These are phyloP conservation scores for Heliconius melpomene DNA, from an alignment of 1,140 invertebrate species.

Conservation along the genomic window DNA sequence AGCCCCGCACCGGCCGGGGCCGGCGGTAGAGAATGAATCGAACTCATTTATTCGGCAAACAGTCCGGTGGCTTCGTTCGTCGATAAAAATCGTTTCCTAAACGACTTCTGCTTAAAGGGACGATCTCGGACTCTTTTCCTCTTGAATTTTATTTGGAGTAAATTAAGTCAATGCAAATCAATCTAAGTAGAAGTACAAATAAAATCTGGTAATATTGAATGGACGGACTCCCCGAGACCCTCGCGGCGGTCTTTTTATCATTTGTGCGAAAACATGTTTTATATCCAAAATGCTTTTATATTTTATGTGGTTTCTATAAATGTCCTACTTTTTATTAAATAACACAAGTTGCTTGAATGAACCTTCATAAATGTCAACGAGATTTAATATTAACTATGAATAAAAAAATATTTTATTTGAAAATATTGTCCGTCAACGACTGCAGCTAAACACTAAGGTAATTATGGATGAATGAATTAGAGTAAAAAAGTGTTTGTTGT, in stretches of 20 bases:
- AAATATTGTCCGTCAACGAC: too few relatives aligned
- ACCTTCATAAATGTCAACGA: background rate
- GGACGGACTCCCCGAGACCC: background rate
- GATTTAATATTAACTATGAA: too few relatives aligned
- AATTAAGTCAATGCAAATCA: slow-evolving; percentile 35
- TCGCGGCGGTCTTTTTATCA: background rate
- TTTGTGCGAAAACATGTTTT: background rate
- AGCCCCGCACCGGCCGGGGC: too few relatives aligned
- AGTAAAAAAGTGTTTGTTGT: background rate
- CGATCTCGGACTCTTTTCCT: slow-evolving; percentile 14
- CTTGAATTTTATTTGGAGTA: slow-evolving; percentile 33
- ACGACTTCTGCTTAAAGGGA: slow-evolving; percentile 31
- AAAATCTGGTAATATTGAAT: slow-evolving; percentile 13
- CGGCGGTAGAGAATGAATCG: slow-evolving; percentile 22
- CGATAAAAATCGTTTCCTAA: slow-evolving; percentile 37
- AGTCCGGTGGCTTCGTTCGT: slow-evolving; percentile 28
- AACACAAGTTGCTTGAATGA: background rate
- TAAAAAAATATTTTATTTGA: too few relatives aligned
- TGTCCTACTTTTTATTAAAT: background rate
- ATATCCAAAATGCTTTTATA: background rate
- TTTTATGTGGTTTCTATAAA: slow-evolving; percentile 5
- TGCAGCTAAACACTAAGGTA: too few relatives aligned
- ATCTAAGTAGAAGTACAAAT: slow-evolving; percentile 20
- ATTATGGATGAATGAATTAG: too few relatives aligned
- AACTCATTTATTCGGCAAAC: slow-evolving; percentile 33